A percentile compares a stretch with the other conserved stretches of the same genome.
Evolutionary conservation across 30 jellyfish, hydroid and myxozoan species (phyloP).

Genomic region (Chrysaora quinquecirrha): DNA sequence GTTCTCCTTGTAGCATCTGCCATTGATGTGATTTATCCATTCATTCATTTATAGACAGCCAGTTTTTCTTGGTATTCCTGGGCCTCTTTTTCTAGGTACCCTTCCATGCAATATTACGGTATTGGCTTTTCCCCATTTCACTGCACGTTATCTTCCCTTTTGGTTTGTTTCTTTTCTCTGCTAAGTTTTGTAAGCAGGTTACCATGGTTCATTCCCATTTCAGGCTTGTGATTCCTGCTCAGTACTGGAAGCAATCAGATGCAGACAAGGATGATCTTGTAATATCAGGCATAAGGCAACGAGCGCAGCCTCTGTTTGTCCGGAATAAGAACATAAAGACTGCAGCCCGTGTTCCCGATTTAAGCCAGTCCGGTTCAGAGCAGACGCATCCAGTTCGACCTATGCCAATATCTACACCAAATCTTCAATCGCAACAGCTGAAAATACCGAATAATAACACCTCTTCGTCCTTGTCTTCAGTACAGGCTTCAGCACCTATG

Average conservation of each 20-base stretch:
- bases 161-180: too few species aligned
- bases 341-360: constrained; percentile 36
- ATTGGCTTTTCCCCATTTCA: too few species aligned
- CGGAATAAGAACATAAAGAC: constrained; percentile 51
- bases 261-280: constrained; percentile 57
- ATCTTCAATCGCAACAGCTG: neutral
- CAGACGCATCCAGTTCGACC: constrained; percentile 53
- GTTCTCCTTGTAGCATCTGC: too few species aligned
- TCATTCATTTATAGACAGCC: too few species aligned
- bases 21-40: too few species aligned
- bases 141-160: too few species aligned
- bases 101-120: too few species aligned
- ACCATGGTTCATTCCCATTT: neutral
- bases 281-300: constrained; percentile 75
- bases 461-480: neutral
- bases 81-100: too few species aligned
- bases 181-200: too few species aligned
- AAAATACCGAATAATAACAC: neutral
- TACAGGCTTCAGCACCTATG: neutral
- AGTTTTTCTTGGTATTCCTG: too few species aligned
- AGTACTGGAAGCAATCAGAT: constrained; percentile 40
- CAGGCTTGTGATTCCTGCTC: constrained; percentile 73
- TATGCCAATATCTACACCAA: constrained; percentile 36
- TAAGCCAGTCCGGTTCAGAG: neutral
- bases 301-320: constrained; percentile 70